Conservation (phyloP, 2,113 vertebrate genomes). For the Sebastes schlegelii region DNA sequence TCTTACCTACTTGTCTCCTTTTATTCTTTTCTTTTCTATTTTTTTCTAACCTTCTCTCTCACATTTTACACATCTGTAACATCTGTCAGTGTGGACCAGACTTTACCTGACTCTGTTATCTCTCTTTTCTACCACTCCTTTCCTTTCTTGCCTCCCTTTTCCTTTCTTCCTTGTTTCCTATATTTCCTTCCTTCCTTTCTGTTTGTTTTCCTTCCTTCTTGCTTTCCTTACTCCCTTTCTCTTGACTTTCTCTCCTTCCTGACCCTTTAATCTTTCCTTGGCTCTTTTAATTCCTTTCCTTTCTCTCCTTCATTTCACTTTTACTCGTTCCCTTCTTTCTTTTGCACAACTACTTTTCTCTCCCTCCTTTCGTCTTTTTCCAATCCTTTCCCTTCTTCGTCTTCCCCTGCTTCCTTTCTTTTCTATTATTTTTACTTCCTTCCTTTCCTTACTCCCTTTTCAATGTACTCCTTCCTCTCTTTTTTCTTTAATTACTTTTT, state of each 20-base stretch:
- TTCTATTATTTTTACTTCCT: background rate
- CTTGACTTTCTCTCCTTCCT: background rate
- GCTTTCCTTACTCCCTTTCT: background rate
- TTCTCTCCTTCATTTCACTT: too few species aligned
- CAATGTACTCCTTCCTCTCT: background rate
- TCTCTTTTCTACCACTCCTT: background rate
- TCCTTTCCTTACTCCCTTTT: background rate
- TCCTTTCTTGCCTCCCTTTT: background rate
- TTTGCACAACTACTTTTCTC: too few species aligned
- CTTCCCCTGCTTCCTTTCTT: background rate
- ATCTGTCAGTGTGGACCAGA: too few species aligned
- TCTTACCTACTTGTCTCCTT: too few species aligned
- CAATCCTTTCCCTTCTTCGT: too few species aligned
- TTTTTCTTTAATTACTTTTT: too few species aligned
- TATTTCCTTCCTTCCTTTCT: background rate
- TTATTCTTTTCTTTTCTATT: too few species aligned
- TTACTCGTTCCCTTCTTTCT: too few species aligned
- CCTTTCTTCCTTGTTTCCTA: background rate
- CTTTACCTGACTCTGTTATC: too few species aligned
- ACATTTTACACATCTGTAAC: too few species aligned
- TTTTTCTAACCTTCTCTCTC: too few species aligned
- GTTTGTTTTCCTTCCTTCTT: background rate
- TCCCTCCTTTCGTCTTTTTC: background rate
- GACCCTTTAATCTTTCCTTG: too few species aligned
- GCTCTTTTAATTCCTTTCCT: background rate